These are phyloP conservation scores for Augiades crinisus DNA, from an alignment of 2,888 invertebrate species.

Conservation along the genomic window DNA sequence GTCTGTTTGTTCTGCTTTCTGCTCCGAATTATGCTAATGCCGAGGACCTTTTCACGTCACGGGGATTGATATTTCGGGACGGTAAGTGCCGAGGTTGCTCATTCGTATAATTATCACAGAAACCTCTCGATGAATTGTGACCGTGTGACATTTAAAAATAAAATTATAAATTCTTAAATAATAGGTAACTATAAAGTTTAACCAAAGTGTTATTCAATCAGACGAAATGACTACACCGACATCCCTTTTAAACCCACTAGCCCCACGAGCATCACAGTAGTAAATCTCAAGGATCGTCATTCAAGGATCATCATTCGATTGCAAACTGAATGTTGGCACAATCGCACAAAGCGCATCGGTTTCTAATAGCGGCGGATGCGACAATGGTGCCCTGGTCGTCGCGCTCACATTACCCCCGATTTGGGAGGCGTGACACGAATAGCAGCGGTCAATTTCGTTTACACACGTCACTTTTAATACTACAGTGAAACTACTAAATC, in stretches of 20 bases:
- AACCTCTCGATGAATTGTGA: neutral
- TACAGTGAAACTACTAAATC: neutral
- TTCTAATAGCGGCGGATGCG: neutral
- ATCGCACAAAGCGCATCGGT: constrained; percentile 1
- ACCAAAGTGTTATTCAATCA: too few species aligned
- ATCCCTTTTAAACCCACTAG: neutral
- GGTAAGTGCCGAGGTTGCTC: neutral
- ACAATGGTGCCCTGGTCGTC: neutral
- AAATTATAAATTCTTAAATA: too few species aligned
- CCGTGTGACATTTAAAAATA: too few species aligned
- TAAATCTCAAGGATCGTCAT: neutral
- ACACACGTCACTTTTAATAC: neutral
- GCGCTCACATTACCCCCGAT: neutral
- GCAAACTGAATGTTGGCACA: neutral
- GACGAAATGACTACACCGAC: too few species aligned
- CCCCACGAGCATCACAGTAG: neutral
- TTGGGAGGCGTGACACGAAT: neutral
- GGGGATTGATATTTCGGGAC: constrained; percentile 4
- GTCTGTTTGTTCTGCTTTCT: constrained; percentile 62
- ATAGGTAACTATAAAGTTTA: too few species aligned
- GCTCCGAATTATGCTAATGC: constrained; percentile 64
- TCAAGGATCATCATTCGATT: neutral
- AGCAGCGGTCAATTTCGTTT: neutral
- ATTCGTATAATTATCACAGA: neutral
- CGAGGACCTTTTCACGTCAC: constrained; percentile 39